A percentile compares a stretch with the other conserved stretches of the same genome.
phyloP scores from a whole-genome alignment of 2,113 vertebrate species.

The Sinocyclocheilus grahami region DNA sequence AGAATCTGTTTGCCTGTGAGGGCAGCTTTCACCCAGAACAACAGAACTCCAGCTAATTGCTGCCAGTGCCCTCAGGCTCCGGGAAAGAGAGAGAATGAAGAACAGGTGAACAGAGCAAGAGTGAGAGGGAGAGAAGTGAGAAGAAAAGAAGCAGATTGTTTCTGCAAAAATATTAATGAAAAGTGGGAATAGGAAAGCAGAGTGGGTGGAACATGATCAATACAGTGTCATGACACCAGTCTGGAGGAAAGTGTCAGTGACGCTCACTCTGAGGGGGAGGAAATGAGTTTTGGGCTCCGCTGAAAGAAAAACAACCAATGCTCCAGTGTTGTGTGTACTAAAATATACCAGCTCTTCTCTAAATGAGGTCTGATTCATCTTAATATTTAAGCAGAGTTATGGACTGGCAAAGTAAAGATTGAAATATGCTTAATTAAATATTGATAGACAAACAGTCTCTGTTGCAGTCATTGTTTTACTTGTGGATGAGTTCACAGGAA shows the following conservation, averaged over 20 bases:
- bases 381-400: constrained; percentile 80
- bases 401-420: constrained; percentile 71
- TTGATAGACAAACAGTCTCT: constrained; percentile 79
- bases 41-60: constrained; percentile 42
- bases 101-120: constrained; percentile 27
- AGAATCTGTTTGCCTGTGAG: constrained; percentile 6
- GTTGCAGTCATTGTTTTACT: constrained; percentile 52
- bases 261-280: not conserved
- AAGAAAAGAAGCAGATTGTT: constrained; percentile 43
- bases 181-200: constrained; percentile 31
- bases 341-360: constrained; percentile 74
- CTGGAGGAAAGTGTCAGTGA: constrained; percentile 31
- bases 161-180: constrained; percentile 33
- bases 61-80: constrained; percentile 28
- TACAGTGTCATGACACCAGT: constrained; percentile 41
- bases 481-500: constrained; percentile 57
- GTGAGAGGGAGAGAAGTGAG: not conserved
- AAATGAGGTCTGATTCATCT: constrained; percentile 77
- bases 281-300: constrained; percentile 34
- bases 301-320: constrained; percentile 26
- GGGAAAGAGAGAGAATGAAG: constrained; percentile 4
- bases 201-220: constrained; percentile 31
- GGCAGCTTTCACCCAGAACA: constrained; percentile 18
- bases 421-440: constrained; percentile 80
- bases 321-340: constrained; percentile 63